These are phyloP conservation scores for Aphidius colemani DNA, from an alignment of 2,888 invertebrate genomes.

Conservation along the genomic window DNA sequence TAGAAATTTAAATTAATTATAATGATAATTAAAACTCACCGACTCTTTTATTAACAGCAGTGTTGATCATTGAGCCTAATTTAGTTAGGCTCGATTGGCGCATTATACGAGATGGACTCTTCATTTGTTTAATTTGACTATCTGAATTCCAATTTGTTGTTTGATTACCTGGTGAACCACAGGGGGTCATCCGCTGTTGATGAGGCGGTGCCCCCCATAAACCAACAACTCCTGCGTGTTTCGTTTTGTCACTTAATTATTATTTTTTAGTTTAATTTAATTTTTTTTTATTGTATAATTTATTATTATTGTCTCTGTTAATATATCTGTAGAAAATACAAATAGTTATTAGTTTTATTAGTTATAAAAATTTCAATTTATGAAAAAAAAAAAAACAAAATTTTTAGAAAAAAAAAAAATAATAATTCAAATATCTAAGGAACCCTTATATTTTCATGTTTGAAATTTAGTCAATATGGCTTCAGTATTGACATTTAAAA, in stretches of 20 bases:
- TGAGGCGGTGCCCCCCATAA: constrained; percentile 59
- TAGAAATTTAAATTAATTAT: no score
- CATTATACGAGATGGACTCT: constrained; percentile 62
- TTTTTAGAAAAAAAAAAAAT: no score
- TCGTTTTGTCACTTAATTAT: constrained; percentile 46
- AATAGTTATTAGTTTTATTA: background rate
- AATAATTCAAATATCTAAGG: no score
- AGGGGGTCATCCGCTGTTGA: constrained; percentile 54
- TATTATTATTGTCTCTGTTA: constrained; percentile 12
- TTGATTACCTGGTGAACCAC: constrained; percentile 43
- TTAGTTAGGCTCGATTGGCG: constrained; percentile 69
- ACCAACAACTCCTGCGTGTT: constrained; percentile 59
- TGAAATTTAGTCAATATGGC: no score
- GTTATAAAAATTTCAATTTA: background rate
- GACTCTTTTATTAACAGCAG: constrained; percentile 63
- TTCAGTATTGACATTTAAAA: no score
- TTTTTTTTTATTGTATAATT: background rate
- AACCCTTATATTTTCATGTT: no score
- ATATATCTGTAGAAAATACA: background rate
- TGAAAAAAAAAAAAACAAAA: background rate
- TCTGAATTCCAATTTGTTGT: constrained; percentile 48
- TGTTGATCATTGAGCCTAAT: constrained; percentile 68
- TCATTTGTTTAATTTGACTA: constrained; percentile 55
- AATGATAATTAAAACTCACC: constrained; percentile 54
- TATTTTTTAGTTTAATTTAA: constrained; percentile 20